A percentile compares a stretch with the other conserved stretches of the same genome.
These are phyloP conservation scores for Rhadina sibilatrix DNA, from an alignment of 2,113 vertebrate genomes.

Conservation along the genomic window DNA sequence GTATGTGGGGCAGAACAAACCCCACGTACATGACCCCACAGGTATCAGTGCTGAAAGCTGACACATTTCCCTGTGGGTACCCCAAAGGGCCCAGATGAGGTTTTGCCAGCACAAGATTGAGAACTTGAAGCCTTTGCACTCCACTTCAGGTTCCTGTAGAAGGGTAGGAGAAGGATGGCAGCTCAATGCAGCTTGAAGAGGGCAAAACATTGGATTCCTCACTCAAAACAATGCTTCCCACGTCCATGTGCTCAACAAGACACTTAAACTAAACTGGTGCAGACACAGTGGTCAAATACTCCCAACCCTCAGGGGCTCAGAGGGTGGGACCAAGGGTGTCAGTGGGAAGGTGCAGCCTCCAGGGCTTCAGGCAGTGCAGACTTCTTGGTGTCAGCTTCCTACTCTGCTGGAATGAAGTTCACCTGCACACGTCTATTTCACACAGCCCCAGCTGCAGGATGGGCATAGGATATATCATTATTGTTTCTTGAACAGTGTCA, in stretches of 20 bases:
- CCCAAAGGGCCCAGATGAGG: background rate
- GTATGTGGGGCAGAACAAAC: background rate
- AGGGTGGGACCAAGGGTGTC: background rate
- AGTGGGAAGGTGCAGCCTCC: background rate
- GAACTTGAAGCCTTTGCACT: background rate
- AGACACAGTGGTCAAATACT: background rate
- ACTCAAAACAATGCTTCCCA: rapidly evolving
- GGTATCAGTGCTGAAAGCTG: background rate
- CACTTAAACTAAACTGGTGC: background rate
- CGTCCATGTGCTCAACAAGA: rapidly evolving
- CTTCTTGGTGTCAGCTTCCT: background rate
- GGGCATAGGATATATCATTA: rapidly evolving
- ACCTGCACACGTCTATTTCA: rapidly evolving
- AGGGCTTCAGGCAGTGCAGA: background rate
- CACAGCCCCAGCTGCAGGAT: background rate
- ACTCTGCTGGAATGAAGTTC: background rate
- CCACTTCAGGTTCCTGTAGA: background rate
- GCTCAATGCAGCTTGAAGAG: rapidly evolving
- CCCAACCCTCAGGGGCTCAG: background rate
- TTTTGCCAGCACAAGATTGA: background rate
- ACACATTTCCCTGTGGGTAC: background rate
- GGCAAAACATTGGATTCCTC: background rate
- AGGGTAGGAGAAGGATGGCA: background rate
- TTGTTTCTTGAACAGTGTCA: background rate
- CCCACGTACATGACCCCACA: background rate